phyloP scores from a whole-genome alignment of 2,888 invertebrate species.

The Harpalus rubripes region DNA sequence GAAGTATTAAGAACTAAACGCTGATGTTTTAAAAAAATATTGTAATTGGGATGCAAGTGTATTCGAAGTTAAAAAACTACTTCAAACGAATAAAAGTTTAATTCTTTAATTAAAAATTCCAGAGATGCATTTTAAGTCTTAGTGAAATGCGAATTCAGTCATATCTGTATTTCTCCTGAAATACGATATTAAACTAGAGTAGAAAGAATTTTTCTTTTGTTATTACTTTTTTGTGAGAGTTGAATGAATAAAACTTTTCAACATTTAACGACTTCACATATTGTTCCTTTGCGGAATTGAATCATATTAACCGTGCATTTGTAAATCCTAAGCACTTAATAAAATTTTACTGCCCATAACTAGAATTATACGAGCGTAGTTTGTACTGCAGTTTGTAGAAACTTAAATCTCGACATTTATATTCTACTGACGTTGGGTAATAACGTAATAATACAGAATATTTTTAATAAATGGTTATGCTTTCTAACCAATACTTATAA shows the following conservation, averaged over 20 bases:
- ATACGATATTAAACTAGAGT: not conserved
- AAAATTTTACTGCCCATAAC: constrained; percentile 38
- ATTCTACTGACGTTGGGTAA: not conserved
- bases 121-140: not conserved
- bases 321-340: constrained; percentile 11
- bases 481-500: constrained; percentile 20
- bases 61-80: too few species aligned
- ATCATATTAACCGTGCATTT: constrained; percentile 24
- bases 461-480: constrained; percentile 42
- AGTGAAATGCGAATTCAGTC: not conserved
- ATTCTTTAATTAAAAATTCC: not conserved
- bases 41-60: too few species aligned
- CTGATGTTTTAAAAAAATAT: too few species aligned
- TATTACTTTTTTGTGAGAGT: not conserved
- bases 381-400: constrained; percentile 8
- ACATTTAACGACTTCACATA: not conserved
- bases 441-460: constrained; percentile 14
- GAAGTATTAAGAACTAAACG: too few species aligned
- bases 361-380: not conserved
- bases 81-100: too few species aligned
- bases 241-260: not conserved
- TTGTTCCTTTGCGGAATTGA: constrained; percentile 9
- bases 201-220: not conserved
- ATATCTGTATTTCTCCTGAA: not conserved
- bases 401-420: constrained; percentile 40